Percentiles rank a stretch among this genome's conserved stretches.
Conservation (phyloP, 2,888 invertebrate genomes). For the Orthonevra nobilis region DNA sequence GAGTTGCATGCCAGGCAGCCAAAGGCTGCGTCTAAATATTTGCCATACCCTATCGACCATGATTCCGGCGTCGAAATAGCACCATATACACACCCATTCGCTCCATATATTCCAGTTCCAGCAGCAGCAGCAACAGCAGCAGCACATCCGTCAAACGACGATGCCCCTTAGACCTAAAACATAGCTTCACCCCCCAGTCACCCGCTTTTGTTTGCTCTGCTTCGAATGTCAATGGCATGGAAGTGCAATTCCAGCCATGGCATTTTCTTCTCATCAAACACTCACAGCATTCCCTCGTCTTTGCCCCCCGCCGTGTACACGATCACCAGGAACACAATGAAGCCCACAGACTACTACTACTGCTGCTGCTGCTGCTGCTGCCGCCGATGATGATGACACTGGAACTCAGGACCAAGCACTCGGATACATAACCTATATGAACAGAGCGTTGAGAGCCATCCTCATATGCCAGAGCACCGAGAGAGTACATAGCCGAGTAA, state of each 20-base stretch:
- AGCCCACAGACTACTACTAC: background rate
- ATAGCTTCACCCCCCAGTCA: background rate
- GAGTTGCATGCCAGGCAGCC: constrained; percentile 28
- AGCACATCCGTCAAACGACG: constrained; percentile 42
- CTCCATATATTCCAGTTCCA: constrained; percentile 59
- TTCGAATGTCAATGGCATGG: constrained; percentile 68
- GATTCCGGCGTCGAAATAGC: constrained; percentile 47
- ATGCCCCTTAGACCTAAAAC: constrained; percentile 43
- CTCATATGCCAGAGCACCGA: constrained; percentile 7
- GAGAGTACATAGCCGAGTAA: constrained; percentile 71
- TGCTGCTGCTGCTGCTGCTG: constrained; percentile 14
- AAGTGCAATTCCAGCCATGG: constrained; percentile 41
- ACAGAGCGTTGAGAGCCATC: constrained; percentile 20
- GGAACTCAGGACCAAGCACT: constrained; percentile 29
- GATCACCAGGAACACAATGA: constrained; percentile 10
- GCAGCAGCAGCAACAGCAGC: background rate
- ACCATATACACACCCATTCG: constrained; percentile 32
- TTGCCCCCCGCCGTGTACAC: constrained; percentile 25
- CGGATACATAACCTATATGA: constrained; percentile 62
- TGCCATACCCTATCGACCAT: constrained; percentile 61
- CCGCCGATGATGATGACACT: constrained; percentile 41
- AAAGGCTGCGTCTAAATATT: constrained; percentile 39
- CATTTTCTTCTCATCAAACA: constrained; percentile 13
- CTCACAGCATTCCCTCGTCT: constrained; percentile 35
- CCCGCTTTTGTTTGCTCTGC: background rate